phyloP scores from a whole-genome alignment of 2,888 invertebrate genomes.

The Microctonus aethiopoides region DNA sequence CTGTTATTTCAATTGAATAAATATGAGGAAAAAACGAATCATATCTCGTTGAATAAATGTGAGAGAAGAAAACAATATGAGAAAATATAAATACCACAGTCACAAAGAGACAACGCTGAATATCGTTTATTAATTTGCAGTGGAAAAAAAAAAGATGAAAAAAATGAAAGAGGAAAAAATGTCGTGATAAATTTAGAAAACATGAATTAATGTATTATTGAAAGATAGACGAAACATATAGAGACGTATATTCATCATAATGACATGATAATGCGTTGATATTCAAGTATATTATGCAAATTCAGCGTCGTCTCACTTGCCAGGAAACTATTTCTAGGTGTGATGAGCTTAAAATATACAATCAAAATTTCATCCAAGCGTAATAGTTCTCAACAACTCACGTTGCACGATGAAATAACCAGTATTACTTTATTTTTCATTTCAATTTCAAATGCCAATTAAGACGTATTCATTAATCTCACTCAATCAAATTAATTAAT shows the following conservation, averaged over 20 bases:
- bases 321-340: constrained; percentile 41
- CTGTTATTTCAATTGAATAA: background rate
- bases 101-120: constrained; percentile 6
- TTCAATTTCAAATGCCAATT: background rate
- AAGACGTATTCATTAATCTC: background rate
- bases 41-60: constrained; percentile 21
- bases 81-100: constrained; percentile 36
- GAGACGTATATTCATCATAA: constrained; percentile 2
- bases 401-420: background rate
- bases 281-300: constrained; percentile 9
- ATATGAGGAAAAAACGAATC: constrained; percentile 17
- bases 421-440: background rate
- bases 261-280: background rate
- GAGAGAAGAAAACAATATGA: no score
- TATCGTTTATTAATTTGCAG: background rate
- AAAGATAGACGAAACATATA: background rate
- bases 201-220: background rate
- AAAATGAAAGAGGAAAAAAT: no score
- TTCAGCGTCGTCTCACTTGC: constrained; percentile 13
- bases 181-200: background rate
- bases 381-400: background rate
- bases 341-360: constrained; percentile 33
- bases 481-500: background rate
- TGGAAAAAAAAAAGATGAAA: background rate
- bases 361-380: background rate